Evolutionary conservation across 2,797 vertebrate genomes (phyloP).

Genomic region (Loris lydekkerianus): DNA sequence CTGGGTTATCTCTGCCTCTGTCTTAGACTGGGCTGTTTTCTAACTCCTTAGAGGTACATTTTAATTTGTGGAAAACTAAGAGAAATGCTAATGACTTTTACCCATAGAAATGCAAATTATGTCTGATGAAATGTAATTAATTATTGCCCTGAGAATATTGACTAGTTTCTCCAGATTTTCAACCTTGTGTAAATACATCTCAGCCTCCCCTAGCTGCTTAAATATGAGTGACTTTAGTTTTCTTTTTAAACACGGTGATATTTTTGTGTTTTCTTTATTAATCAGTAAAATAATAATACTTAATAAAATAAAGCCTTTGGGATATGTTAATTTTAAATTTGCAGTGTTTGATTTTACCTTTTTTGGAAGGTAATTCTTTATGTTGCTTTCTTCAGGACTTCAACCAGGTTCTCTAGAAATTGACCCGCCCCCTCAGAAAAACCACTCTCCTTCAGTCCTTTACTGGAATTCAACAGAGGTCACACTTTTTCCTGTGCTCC

Average conservation of each 20-base stretch:
- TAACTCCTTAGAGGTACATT: constrained; percentile 1
- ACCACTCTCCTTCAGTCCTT: neutral
- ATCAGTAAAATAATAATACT: neutral
- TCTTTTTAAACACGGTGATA: neutral
- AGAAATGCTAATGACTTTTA: constrained; percentile 55
- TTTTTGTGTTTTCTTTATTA: neutral
- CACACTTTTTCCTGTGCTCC: neutral
- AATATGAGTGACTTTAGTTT: neutral
- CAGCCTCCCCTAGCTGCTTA: neutral
- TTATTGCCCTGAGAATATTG: constrained; percentile 2
- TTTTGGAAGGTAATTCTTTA: neutral
- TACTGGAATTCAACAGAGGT: neutral
- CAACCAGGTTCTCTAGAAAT: neutral
- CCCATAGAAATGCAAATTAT: constrained; percentile 61
- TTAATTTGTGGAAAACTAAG: constrained; percentile 47
- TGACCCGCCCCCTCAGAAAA: neutral
- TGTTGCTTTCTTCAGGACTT: constrained; percentile 18
- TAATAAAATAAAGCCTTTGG: neutral
- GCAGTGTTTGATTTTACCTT: neutral
- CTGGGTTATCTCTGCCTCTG: neutral
- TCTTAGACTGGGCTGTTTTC: constrained; percentile 41
- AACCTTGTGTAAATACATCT: neutral
- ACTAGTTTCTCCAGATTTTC: neutral
- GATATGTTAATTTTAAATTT: neutral
- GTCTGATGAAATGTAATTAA: constrained; percentile 42